Base-by-base conservation (phyloP, 2,797 vertebrate species). In the Trematomus bernacchii region DNA sequence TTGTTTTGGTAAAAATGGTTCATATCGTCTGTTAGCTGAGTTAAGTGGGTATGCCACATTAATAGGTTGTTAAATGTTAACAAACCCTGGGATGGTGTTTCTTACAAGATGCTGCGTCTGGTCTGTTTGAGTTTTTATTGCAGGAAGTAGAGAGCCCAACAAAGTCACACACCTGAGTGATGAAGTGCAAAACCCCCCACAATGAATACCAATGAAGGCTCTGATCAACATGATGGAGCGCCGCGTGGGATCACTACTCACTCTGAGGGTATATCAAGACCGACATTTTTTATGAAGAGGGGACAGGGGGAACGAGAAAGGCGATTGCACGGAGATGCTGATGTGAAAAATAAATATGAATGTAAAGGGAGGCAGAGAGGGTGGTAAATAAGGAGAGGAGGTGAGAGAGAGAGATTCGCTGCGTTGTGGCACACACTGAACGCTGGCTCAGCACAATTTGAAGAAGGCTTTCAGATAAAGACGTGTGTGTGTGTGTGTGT, bases 391-490 rank as follows among this genome's bases (percentile, higher is more conserved):
- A 18, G 27, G 44, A 57, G n/a, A 46, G 16, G 19, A 57, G 51
- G 71, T 52, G 63, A 85, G 79, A 79, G 76, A 67, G 76, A 77
- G 33, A 37, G 6, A 37, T 0, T 37, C 33, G 33, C 40, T 70
- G 63, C 27, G 74, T 23, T 63, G 81, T 83, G 82, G 77, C 77
- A 79, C 58, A 27, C 40, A 60, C 19, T 73, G 67, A 81, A 77
- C 55, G 85, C 91, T 89, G 76, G 71, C 75, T 93, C 89, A 91
- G 91, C 88, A 88, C 19, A 79, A 83, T 86, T 64, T 70, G 50
- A 85, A 80, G 77, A 85, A 80, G 77, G 70, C 83, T n/a, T 71
- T 76, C 60, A 44, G 73, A 84, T 87, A 58, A 82, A 85, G 52
- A 87, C 27, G 70, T 72, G 72, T 72, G 63, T 71, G 55, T 40